phyloP scores from a whole-genome alignment of 2,888 invertebrate species.

The Nezara viridula region DNA sequence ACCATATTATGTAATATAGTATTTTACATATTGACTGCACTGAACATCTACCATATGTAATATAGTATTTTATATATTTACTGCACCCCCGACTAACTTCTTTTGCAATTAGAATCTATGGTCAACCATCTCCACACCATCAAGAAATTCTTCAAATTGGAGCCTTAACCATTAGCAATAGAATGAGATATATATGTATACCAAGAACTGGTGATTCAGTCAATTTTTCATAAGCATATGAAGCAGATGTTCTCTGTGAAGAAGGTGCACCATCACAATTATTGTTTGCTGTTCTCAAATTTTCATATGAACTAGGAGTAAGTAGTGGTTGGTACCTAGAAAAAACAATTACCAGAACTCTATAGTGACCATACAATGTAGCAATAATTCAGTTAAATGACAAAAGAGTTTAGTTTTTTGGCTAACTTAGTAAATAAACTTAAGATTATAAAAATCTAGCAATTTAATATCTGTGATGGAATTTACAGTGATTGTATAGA shows the following conservation, averaged over 20 bases:
- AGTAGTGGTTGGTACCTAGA: conserved; percentile 63
- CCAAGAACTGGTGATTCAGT: conserved; percentile 61
- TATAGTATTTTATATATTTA: too few relatives aligned
- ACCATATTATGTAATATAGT: too few relatives aligned
- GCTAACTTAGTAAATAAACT: background rate
- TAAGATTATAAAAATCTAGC: background rate
- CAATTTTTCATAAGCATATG: conserved; percentile 62
- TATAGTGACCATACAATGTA: background rate
- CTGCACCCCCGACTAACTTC: too few relatives aligned
- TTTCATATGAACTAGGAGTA: conserved; percentile 62
- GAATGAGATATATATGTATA: background rate
- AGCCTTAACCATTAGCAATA: background rate
- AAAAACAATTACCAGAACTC: conserved; percentile 4
- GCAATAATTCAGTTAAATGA: background rate
- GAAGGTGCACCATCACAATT: conserved; percentile 60
- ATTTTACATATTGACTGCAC: too few relatives aligned
- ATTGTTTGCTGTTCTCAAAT: conserved; percentile 57
- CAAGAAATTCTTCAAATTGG: too few relatives aligned
- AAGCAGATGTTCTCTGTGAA: conserved; percentile 57
- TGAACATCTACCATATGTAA: too few relatives aligned
- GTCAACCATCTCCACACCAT: too few relatives aligned
- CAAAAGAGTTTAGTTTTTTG: background rate
- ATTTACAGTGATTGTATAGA: too few relatives aligned
- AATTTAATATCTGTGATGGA: too few relatives aligned
- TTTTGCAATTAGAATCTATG: too few relatives aligned